Evolutionary conservation across 2,113 vertebrate genomes (phyloP), one percentile per base, ranked within the genome.

Genomic region (Pionites leucogaster): DNA sequence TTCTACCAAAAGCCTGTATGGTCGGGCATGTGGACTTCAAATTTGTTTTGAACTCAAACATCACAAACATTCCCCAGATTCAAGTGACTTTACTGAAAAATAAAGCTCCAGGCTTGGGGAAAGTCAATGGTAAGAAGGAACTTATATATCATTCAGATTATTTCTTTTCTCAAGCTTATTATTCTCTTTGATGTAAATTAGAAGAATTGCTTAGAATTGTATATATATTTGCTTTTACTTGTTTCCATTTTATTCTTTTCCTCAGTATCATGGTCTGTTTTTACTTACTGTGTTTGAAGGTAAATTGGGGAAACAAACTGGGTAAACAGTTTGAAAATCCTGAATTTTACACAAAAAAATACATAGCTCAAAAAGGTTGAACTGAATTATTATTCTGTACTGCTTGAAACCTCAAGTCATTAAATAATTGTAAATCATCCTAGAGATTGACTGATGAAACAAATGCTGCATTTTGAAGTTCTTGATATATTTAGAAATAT

Each of bases 21-120:
- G 99, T 99, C 94, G 99, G 99, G 92, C 99, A 99, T 5, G 99
- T 99, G 97, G 99, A 99, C 97, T 99, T 99, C 97, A 99, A 99
- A 97, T 99, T 99, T 92, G 98, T 99, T 97, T 98, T 99, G 97
- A 99, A 99, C 90, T 98, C 99, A 95, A 99, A 99, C 97, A 99
- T 99, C 95, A 98, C 99, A 94, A 99, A 98, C 98, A 99, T 99
- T 98, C 99, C 99, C 67, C 99, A 99, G 97, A 99, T 99, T 97
- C 99, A 99, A 98, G 98, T 99, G 97, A 99, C 99, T 75, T 97
- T 99, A 93, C 97, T 99, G 96, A 99, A 99, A 98, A 99, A 99
- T 96, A 99, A 99, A 98, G 98, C 99, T 79, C 99, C 99, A 3
- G 99, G 99, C 84, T 98, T 99, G 92, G 99, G 99, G 75, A 99